These are phyloP conservation scores for Sebastes steindachneri DNA, from an alignment of 2,797 vertebrate genomes.

Conservation along the genomic window DNA sequence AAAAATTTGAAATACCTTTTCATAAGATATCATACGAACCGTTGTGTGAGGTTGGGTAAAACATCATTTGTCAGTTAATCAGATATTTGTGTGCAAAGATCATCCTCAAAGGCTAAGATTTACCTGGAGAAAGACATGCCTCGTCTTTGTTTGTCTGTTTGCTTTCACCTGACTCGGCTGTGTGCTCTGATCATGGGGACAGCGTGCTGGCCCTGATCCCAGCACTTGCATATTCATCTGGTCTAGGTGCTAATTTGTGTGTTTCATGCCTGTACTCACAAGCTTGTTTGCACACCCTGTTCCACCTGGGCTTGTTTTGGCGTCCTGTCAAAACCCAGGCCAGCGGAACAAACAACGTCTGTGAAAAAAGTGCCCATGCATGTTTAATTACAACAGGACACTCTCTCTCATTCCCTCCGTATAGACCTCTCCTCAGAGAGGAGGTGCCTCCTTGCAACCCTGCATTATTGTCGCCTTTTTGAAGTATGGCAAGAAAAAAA, in stretches of 20 bases:
- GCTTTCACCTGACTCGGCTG: conserved; percentile 58
- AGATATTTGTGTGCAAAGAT: not conserved
- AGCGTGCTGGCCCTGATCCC: conserved; percentile 79
- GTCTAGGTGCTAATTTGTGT: conserved; percentile 95
- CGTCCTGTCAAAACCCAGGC: conserved; percentile 95
- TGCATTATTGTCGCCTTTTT: conserved; percentile 92
- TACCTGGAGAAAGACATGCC: conserved; percentile 27
- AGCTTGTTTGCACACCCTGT: conserved; percentile 94
- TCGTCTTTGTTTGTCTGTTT: conserved; percentile 47
- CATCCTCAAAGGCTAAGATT: not conserved
- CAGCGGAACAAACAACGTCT: conserved; percentile 92
- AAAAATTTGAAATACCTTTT: not conserved
- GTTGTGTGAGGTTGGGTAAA: not conserved
- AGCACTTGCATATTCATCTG: conserved; percentile 90
- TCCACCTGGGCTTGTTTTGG: conserved; percentile 98
- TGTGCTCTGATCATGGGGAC: conserved; percentile 43
- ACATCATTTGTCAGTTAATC: not conserved
- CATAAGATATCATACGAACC: not conserved
- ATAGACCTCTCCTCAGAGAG: conserved; percentile 88
- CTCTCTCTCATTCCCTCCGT: conserved; percentile 78
- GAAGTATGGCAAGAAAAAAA: conserved; percentile 86
- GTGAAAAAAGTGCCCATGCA: conserved; percentile 89
- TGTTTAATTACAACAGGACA: conserved; percentile 95
- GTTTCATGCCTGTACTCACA: conserved; percentile 92
- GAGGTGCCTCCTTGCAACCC: conserved; percentile 86